Base-by-base conservation (phyloP, 2,888 invertebrate genomes). In the Drosophila seclusa region DNA sequence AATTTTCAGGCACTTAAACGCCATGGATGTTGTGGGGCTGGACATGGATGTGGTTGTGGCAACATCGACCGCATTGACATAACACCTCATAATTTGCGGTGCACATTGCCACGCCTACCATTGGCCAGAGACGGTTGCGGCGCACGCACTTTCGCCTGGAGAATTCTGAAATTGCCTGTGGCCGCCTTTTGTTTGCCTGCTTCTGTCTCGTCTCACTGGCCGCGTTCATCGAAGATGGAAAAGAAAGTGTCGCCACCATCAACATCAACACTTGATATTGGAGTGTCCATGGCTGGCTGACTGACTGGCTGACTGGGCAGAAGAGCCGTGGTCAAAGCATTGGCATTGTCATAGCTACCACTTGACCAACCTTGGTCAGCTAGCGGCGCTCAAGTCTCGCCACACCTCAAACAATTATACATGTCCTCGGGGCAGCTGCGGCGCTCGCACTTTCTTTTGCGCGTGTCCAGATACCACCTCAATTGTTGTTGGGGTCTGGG, bases 21-120 rank as follows among this genome's bases (percentile, higher is more conserved):
- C 80, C 67, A 62, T 64, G 36, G 57, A 57, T 50, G 45, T 49
- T 52, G 55, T 48, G 57, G 27, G 31, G 13, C 24, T 55, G 57
- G 55, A 48, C 32, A 58, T 63, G 75, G 54, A 38, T 36, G 67
- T 64, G 73, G 70, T 53, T 45, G 70, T 54, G 58, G 76, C 50
- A 50, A 48, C 55, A 61, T 54, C 80, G 71, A 65, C 62, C 71
- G 77, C 87, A 87, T 87, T 87, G 87, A 87, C 87, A 87, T 87
- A 87, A 87, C 87, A 87, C 87, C 90, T 87, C 87, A 90, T 87
- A 87, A 90, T 87, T 87, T 87, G 90, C 90, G 72, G 61, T 81
- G 65, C 78, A 78, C 76, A 81, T 57, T 86, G 87, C 82, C 62
- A 74, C 78, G 73, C 82, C 76, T 73, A 64, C 70, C 49, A 64